A percentile compares a stretch with the other conserved stretches of the same genome.
Evolutionary conservation across 2,888 invertebrate genomes (phyloP).

Genomic region (Euphydryas editha): DNA sequence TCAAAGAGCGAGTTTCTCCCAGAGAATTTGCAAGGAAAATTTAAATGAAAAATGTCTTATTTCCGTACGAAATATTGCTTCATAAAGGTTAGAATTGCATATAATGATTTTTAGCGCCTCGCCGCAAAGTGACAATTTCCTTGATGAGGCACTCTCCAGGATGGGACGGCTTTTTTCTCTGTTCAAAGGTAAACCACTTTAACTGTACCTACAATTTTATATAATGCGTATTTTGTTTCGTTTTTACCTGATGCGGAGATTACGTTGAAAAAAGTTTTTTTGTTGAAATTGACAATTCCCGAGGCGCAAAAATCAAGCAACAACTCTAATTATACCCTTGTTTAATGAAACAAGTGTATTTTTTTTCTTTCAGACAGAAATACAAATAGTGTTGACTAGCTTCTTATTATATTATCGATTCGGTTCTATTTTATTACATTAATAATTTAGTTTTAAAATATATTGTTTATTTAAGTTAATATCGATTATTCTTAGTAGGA

Average conservation of each 20-base stretch:
- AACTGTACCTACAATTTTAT: neutral
- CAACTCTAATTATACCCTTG: too few species aligned
- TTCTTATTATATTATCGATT: too few species aligned
- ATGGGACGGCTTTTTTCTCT: slow-evolving; percentile 27
- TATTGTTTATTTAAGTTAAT: too few species aligned
- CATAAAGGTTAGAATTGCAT: slow-evolving; percentile 47
- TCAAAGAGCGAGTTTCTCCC: slow-evolving; percentile 38
- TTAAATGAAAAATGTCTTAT: slow-evolving; percentile 46
- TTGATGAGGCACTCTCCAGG: slow-evolving; percentile 44
- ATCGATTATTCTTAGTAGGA: too few species aligned
- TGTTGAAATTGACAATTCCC: neutral
- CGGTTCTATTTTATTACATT: too few species aligned
- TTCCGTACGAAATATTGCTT: slow-evolving; percentile 46
- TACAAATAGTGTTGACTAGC: too few species aligned
- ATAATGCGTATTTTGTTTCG: slow-evolving; percentile 7
- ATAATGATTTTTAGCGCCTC: slow-evolving; percentile 51
- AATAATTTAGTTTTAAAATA: too few species aligned
- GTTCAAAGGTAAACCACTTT: slow-evolving; percentile 9
- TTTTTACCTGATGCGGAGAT: neutral
- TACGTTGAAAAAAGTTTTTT: neutral
- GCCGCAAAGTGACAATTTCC: slow-evolving; percentile 55
- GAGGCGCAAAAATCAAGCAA: too few species aligned
- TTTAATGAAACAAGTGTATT: too few species aligned
- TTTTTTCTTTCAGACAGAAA: too few species aligned
- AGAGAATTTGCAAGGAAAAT: slow-evolving; percentile 43